A percentile compares a stretch with the other conserved stretches of the same genome.
Evolutionary conservation across 2,113 vertebrate species (phyloP).

Genomic region (Pteropus alecto): DNA sequence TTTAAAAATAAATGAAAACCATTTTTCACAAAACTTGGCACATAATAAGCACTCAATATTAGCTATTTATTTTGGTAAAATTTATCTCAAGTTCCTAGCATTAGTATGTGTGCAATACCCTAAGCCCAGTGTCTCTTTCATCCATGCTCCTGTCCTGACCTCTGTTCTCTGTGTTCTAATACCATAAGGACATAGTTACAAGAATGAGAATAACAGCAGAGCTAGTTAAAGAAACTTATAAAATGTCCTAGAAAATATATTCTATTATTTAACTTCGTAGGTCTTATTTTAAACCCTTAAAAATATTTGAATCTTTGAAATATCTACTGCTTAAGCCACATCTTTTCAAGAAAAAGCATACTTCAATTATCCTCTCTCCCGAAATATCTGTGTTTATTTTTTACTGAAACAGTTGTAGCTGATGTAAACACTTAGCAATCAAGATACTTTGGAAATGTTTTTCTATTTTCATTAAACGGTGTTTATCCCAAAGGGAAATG

Average conservation of each 20-base stretch:
- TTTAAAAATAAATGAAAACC: slow-evolving; percentile 12
- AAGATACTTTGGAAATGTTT: slow-evolving; percentile 45
- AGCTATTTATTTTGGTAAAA: neutral
- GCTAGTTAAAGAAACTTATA: neutral
- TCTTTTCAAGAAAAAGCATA: neutral
- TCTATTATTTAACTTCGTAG: neutral
- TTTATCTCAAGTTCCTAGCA: neutral
- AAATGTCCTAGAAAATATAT: neutral
- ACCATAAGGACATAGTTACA: neutral
- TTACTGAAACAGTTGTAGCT: slow-evolving; percentile 29
- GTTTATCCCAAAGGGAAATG: slow-evolving; percentile 73
- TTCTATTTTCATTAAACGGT: slow-evolving; percentile 61
- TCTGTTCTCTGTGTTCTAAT: neutral
- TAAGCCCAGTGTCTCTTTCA: neutral
- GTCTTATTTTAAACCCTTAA: neutral
- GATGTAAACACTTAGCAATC: slow-evolving; percentile 58
- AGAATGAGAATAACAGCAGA: neutral
- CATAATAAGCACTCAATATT: neutral
- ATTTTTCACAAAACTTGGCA: neutral
- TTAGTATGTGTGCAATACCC: neutral
- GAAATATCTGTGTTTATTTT: slow-evolving; percentile 50
- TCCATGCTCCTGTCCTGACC: accelerated
- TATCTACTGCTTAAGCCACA: neutral
- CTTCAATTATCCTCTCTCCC: neutral
- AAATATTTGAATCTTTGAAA: slow-evolving; percentile 1